Base-by-base conservation (phyloP, 2,888 invertebrate species). In the Leucoma salicis region DNA sequence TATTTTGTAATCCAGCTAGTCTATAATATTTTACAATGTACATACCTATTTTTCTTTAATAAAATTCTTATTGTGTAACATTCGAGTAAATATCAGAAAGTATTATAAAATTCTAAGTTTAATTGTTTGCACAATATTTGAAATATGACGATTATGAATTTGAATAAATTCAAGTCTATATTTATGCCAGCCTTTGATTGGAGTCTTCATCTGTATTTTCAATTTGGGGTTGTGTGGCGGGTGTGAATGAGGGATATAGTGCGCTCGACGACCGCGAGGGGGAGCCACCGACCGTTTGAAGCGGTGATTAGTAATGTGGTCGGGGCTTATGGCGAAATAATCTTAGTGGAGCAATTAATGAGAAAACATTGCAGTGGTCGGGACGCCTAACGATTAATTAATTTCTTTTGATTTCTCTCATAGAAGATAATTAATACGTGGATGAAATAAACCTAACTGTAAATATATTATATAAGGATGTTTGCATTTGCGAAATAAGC, bases 241-340 rank as follows among this genome's bases (percentile, higher is more conserved):
- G 35, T 54, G 49, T 42, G 42, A 61, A 61, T 37, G 47, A 49
- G 34, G 51, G 47, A 63, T 63, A 72, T 21, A 5, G 76, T 71
- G 70, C 64, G 66, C 68, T 63, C 61, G 53, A 48, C 58, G 66
- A 53, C 63, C 63, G 55, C 60, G 28, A 52, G 60, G 69, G 70
- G 76, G 68, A 65, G 58, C 58, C 53, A 51, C 58, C 58, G 63
- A 66, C 62, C 76, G 78, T 79, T 80, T 76, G 78, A 77, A 74
- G 74, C 73, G 58, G 75, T 81, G 80, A 82, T 82, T 82, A 78
- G 80, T 80, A 79, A 75, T 72, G 75, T 69, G 71, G 73, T 45
- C 53, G 61, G 70, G 75, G 71, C 70, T 74, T 78, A 77, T 77
- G 70, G 76, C 67, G 64, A 78, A 78, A 82, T 81, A 81, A 81